phyloP scores from a whole-genome alignment of 2,113 vertebrate species.

The Cromileptes altivelis region DNA sequence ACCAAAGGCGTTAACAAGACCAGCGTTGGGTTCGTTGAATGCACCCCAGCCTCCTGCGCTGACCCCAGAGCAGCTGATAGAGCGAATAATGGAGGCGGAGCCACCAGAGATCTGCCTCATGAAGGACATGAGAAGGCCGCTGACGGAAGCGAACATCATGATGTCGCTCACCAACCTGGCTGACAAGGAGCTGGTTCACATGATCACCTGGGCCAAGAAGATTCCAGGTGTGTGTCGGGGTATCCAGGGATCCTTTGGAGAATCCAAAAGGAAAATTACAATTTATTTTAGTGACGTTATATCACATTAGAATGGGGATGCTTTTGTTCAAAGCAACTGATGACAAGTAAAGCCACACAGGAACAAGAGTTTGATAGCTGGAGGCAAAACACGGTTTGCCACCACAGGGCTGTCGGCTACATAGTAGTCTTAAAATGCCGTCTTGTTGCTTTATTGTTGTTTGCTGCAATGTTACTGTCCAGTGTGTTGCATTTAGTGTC shows the following conservation, averaged over 20 bases:
- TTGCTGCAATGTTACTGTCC: no score
- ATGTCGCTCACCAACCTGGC: slow-evolving; percentile 97
- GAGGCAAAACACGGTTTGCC: no score
- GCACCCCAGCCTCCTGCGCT: slow-evolving; percentile 75
- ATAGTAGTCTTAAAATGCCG: no score
- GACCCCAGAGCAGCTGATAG: slow-evolving; percentile 92
- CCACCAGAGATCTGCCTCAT: slow-evolving; percentile 92
- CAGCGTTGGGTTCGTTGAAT: slow-evolving; percentile 37
- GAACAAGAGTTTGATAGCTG: no score
- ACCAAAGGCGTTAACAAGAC: slow-evolving; percentile 38
- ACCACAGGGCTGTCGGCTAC: no score
- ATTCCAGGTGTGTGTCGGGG: slow-evolving; percentile 88
- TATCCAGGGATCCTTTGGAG: no score
- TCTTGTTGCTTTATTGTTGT: no score
- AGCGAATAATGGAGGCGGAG: slow-evolving; percentile 91
- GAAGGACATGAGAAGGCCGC: slow-evolving; percentile 89
- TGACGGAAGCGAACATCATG: slow-evolving; percentile 96
- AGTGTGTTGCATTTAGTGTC: no score
- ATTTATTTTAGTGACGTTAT: not conserved
- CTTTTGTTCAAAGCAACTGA: not conserved
- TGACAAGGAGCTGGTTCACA: slow-evolving; percentile 96
- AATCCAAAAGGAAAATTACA: no score
- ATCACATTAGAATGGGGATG: not conserved
- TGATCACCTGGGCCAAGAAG: slow-evolving; percentile 99
- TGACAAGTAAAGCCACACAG: not conserved